Evolutionary conservation across 30 jellyfish, hydroid and myxozoan genomes (phyloP), one percentile per base, ranked within the genome.

Genomic region (Clytia hemisphaerica): DNA sequence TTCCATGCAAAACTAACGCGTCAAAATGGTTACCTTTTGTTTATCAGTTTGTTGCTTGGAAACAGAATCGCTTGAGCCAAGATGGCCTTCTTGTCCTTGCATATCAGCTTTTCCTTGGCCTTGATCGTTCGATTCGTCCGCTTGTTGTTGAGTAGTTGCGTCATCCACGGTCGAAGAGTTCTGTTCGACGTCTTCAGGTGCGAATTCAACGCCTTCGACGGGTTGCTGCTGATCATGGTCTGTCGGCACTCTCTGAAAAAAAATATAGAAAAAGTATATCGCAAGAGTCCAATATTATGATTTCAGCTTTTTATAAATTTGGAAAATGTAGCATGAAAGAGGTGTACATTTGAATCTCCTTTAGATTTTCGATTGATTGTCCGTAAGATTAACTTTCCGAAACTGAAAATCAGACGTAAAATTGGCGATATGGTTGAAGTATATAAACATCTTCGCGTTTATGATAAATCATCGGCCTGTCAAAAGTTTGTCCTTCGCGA

Each of bases 41-140:
- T 57, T 57, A 1, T 57, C 70, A 0, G 51, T 57, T 0, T 26
- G 12, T 57, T 57, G 70, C 33, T 28, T n/a, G 33, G 70, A 57
- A 30, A 22, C 33, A 57, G 27, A 37, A 57, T 21, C 30, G 37
- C 6, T 7, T 0, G 14, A 12, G 15, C 70, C 70, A 33, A 22
- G 70, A 30, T 57, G 70, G 6, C 38, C 70, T 9, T 57, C 70
- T 33, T 57, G 19, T 5, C 70, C 70, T 6, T 33, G 44, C 25
- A 16, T 26, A 33, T 57, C 70, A 21, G 70, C 70, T 5, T 25
- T 30, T 5, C 70, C 70, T 21, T 21, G 12, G 4, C 70, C 70
- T 21, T 57, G 70, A 57, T 57, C 70, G 30, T n/a, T 57, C 5
- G 12, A n/a, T 21, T 21, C 30, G 26, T 57, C 70, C 6, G 25